Evolutionary conservation across 92 coral and sea anemone genomes (phyloP).

Genomic region (Umimayanthus kanabou): DNA sequence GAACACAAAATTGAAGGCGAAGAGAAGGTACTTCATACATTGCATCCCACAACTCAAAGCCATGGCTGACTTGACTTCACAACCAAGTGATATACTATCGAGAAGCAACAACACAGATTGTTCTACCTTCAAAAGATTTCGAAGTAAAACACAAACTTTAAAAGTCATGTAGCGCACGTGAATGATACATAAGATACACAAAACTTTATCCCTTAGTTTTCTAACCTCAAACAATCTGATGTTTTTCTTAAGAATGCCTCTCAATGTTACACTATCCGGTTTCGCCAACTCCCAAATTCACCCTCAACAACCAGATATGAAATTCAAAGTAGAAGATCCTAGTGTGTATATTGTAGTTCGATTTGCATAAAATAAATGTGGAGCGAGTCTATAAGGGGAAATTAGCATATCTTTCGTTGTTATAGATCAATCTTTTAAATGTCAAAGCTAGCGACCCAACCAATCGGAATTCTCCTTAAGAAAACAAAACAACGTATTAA

Average conservation of each 20-base stretch:
- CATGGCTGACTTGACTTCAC: conserved; percentile 20
- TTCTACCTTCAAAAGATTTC: not conserved
- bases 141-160: conserved; percentile 19
- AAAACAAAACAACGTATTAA: conserved; percentile 20
- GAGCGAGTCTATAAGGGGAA: not conserved
- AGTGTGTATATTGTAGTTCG: conserved; percentile 10
- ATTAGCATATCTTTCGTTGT: conserved; percentile 39
- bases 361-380: conserved; percentile 41
- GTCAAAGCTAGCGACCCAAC: conserved; percentile 15
- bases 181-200: not conserved
- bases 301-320: not conserved
- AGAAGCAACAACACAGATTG: not conserved
- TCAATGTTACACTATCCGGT: not conserved
- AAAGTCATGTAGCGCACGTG: not conserved
- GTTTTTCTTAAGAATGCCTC: not conserved
- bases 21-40: conserved; percentile 91
- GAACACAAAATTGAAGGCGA: conserved; percentile 92
- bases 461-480: conserved; percentile 32
- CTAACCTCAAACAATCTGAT: conserved; percentile 11
- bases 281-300: conserved; percentile 37
- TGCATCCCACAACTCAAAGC: conserved; percentile 94
- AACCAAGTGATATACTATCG: not conserved
- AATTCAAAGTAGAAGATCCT: conserved; percentile 21
- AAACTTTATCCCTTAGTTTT: not conserved
- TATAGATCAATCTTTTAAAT: conserved; percentile 35